A percentile compares a stretch with the other conserved stretches of the same genome.
Evolutionary conservation across 2,888 invertebrate species (phyloP).

Genomic region (Drosophila kokeensis): DNA sequence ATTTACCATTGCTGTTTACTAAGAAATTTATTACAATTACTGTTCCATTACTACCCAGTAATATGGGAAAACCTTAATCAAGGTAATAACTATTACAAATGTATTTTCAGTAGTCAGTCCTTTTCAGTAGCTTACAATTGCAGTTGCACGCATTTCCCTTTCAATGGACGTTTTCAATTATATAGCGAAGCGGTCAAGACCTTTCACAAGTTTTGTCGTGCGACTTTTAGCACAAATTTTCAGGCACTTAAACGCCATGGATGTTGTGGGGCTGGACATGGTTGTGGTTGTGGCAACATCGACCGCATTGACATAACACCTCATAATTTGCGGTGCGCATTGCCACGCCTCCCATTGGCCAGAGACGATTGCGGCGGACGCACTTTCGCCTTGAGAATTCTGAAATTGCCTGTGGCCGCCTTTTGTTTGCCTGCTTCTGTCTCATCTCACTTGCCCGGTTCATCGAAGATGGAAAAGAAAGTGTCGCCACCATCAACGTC

Average conservation of each 20-base stretch:
- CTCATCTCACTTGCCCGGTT: neutral
- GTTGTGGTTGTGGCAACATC: conserved; percentile 35
- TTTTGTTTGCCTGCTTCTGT: conserved; percentile 20
- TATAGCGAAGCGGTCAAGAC: conserved; percentile 52
- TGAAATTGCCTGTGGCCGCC: conserved; percentile 62
- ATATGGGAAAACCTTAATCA: conserved; percentile 14
- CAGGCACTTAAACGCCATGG: conserved; percentile 69
- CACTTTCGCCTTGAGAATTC: conserved; percentile 81
- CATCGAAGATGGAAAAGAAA: conserved; percentile 67
- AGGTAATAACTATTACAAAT: conserved; percentile 25
- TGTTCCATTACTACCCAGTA: neutral
- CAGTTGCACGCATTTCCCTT: conserved; percentile 59
- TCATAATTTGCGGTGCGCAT: conserved; percentile 75
- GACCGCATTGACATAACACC: conserved; percentile 77
- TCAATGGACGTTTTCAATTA: conserved; percentile 73
- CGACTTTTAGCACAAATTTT: conserved; percentile 76
- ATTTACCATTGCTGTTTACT: neutral
- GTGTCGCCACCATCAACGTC: conserved; percentile 69
- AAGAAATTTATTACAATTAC: neutral
- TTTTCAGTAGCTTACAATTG: conserved; percentile 53
- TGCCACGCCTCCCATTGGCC: conserved; percentile 54
- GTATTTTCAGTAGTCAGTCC: conserved; percentile 12
- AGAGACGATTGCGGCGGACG: conserved; percentile 40
- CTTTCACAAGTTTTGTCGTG: conserved; percentile 76
- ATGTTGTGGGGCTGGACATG: conserved; percentile 17